A percentile compares a stretch with the other conserved stretches of the same genome.
phyloP scores from a whole-genome alignment of 2,797 vertebrate species.

The Zalophus californianus region DNA sequence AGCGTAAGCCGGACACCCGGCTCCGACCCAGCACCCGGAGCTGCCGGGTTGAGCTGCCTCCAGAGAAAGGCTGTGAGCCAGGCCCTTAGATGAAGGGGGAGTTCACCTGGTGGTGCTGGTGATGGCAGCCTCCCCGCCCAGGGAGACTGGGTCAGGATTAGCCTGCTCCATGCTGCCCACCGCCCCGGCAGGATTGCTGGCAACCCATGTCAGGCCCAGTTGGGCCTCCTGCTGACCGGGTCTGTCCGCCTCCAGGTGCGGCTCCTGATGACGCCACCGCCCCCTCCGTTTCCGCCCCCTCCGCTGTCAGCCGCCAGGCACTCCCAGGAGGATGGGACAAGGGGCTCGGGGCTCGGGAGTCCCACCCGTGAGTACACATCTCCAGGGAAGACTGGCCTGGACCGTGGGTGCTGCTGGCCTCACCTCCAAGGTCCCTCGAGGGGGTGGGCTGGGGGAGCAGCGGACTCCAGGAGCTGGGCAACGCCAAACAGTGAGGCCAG shows the following conservation, averaged over 20 bases:
- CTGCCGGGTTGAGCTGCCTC: not conserved
- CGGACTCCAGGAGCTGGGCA: not conserved
- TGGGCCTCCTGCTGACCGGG: not conserved
- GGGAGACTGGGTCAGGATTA: too few species aligned
- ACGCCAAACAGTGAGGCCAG: not conserved
- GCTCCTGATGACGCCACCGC: conserved; percentile 60
- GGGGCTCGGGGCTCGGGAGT: not conserved
- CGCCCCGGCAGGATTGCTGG: rapidly evolving
- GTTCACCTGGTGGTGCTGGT: rapidly evolving
- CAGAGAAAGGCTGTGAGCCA: not conserved
- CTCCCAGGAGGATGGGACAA: not conserved
- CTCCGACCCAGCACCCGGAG: not conserved
- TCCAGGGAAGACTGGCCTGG: not conserved
- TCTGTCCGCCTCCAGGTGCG: conserved; percentile 55
- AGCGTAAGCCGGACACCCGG: not conserved
- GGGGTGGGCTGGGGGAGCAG: not conserved
- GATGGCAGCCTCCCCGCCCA: too few species aligned
- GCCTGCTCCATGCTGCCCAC: rapidly evolving
- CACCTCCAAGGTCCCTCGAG: rapidly evolving
- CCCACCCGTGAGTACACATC: conserved; percentile 51
- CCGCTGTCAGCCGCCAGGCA: not conserved
- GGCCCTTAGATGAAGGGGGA: not conserved
- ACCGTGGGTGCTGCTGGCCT: not conserved
- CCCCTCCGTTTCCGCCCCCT: conserved; percentile 66
- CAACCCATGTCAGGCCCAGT: not conserved